phyloP scores from a whole-genome alignment of 2,888 invertebrate genomes.

The Anoplius nigerrimus region DNA sequence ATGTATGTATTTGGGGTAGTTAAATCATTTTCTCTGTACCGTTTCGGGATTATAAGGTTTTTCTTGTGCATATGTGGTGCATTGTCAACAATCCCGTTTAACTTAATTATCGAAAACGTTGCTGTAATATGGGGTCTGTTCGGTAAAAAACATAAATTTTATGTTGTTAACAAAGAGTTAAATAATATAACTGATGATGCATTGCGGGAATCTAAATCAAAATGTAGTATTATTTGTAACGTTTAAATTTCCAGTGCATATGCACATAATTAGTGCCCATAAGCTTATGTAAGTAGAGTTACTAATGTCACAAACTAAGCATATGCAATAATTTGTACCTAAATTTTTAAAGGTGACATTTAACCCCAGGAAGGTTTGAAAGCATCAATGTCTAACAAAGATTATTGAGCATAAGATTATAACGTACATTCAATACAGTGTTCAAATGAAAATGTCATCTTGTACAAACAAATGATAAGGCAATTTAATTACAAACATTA shows the following conservation, averaged over 20 bases:
- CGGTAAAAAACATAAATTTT: slow-evolving; percentile 97
- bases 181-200: slow-evolving; percentile 75
- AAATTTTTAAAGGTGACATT: not conserved
- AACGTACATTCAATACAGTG: not conserved
- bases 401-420: not conserved
- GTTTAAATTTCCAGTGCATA: slow-evolving; percentile 21
- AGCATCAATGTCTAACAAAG: not conserved
- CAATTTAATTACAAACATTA: too few species aligned
- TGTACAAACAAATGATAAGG: too few species aligned
- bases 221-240: slow-evolving; percentile 12
- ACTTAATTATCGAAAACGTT: slow-evolving; percentile 94
- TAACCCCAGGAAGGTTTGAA: not conserved
- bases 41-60: slow-evolving; percentile 88
- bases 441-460: too few species aligned
- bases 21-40: slow-evolving; percentile 93
- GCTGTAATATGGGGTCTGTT: slow-evolving; percentile 96
- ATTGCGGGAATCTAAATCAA: slow-evolving; percentile 8
- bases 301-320: slow-evolving; percentile 21
- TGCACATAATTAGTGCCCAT: slow-evolving; percentile 39
- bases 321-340: not conserved
- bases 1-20: slow-evolving; percentile 99
- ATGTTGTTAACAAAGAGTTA: slow-evolving; percentile 96
- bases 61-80: slow-evolving; percentile 89
- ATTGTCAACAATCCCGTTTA: slow-evolving; percentile 93
- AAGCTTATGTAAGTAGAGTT: slow-evolving; percentile 24